These are phyloP conservation scores for Odontamblyopus rebecca DNA, from an alignment of 2,797 vertebrate species.

Conservation along the genomic window DNA sequence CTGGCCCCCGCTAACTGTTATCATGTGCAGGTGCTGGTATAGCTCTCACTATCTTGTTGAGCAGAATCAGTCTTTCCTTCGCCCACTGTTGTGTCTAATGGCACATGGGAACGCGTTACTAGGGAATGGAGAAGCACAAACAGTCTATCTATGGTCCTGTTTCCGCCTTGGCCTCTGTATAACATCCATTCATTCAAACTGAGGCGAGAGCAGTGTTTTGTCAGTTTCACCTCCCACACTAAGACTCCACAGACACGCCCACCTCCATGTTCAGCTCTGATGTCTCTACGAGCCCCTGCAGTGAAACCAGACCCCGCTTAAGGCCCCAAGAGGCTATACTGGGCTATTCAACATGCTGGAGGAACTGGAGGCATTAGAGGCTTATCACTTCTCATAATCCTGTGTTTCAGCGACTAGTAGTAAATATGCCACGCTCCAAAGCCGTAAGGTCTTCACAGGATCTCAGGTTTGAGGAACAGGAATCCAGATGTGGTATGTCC, in stretches of 20 bases:
- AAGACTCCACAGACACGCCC: constrained; percentile 51
- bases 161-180: constrained; percentile 44
- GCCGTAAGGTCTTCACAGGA: constrained; percentile 20
- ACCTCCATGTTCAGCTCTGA: constrained; percentile 44
- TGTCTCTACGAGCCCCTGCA: constrained; percentile 37
- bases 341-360: constrained; percentile 15
- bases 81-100: constrained; percentile 15
- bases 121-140: constrained; percentile 37
- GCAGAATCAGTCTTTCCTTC: constrained; percentile 14
- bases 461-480: constrained; percentile 21
- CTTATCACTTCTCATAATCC: constrained; percentile 33
- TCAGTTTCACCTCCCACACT: constrained; percentile 49
- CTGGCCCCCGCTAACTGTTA: not conserved
- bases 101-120: constrained; percentile 9
- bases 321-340: constrained; percentile 37
- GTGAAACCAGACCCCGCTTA: constrained; percentile 31
- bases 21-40: constrained; percentile 1
- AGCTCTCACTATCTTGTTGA: not conserved
- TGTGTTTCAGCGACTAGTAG: constrained; percentile 31
- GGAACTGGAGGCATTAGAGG: constrained; percentile 19
- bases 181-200: constrained; percentile 36
- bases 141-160: constrained; percentile 50
- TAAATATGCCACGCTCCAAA: constrained; percentile 38
- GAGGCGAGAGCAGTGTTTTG: constrained; percentile 53
- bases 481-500: constrained; percentile 43